Base-by-base conservation (phyloP, 2,797 vertebrate genomes). In the Manis pentadactyla region DNA sequence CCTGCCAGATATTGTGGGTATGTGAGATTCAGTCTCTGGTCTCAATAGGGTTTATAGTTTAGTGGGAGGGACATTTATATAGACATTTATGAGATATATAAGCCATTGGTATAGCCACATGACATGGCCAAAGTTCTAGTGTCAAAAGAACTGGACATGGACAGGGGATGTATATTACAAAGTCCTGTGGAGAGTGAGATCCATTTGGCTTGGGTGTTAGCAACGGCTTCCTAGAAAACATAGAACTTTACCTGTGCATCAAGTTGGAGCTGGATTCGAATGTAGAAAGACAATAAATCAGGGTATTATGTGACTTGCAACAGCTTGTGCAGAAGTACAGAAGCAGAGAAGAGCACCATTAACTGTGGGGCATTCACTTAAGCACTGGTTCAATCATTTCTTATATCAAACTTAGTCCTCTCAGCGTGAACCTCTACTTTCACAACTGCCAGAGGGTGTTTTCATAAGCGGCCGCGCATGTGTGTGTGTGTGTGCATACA, bases 71-170 rank as follows among this genome's bases (percentile, higher is more conserved):
- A 75, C 51, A 91, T 71, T 83, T 53, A 82, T 34, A 63, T 31
- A 91, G 75, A 87, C 69, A 93, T 74, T 93, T 82, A 90, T 51
- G 53, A 87, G 29, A 95, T 21, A 83, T 49, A 2, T 29, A 82
- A 90, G 87, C 63, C 61, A 71, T 13, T 49, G 55, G 31, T 27
- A 90, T 69, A 63, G 31, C 8, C 66, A 77, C 23, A 42, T 14
- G 21, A 87, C n/a, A 42, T 66, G n/a, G 57, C 71, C 19, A 71
- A 73, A 68, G 13, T 69, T 89, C 69, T 51, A 75, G 51, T 42
- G 31, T 49, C n/a, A 34, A 61, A 81, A 19, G 23, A 51, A 85
- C 14, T 87, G 39, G 34, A 53, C 77, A 68, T 4, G 15, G 29
- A 51, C 11, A n/a, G 4, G 31, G 11, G 73, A 39, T 64, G 2